Percentiles rank a stretch among this genome's conserved stretches.
These are phyloP conservation scores for Ophion ventricosus DNA, from an alignment of 2,888 invertebrate species.

Conservation along the genomic window DNA sequence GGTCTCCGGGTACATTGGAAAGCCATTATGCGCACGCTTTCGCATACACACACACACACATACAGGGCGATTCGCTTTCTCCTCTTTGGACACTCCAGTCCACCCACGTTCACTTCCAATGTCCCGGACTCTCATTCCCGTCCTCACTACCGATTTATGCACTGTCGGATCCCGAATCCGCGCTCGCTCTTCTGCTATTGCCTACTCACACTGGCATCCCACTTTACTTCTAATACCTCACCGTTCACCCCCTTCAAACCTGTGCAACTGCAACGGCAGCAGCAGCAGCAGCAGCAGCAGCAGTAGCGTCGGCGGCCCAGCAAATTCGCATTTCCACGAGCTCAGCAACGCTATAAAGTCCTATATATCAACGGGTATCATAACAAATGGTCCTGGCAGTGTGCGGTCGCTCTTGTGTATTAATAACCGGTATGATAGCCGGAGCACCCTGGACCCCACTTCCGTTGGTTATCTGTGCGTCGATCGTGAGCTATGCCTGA, in stretches of 20 bases:
- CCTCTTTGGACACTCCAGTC: slow-evolving; percentile 45
- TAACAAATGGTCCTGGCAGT: slow-evolving; percentile 59
- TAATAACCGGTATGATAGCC: slow-evolving; percentile 35
- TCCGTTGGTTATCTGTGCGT: slow-evolving; percentile 21
- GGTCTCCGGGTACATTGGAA: slow-evolving; percentile 76
- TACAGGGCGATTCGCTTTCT: slow-evolving; percentile 57
- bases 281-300: slow-evolving; percentile 48
- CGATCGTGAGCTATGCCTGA: slow-evolving; percentile 19
- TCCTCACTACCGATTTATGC: slow-evolving; percentile 59
- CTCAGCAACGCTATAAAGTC: slow-evolving; percentile 55
- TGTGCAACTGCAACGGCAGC: slow-evolving; percentile 42
- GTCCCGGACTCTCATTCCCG: slow-evolving; percentile 42
- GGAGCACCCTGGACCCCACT: slow-evolving; percentile 21
- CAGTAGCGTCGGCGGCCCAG: slow-evolving; percentile 22
- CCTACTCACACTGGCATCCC: slow-evolving; percentile 51
- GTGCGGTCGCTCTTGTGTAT: slow-evolving; percentile 39
- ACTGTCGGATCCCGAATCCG: slow-evolving; percentile 53
- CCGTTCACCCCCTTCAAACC: slow-evolving; percentile 45
- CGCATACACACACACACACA: slow-evolving; percentile 58
- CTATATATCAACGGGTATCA: slow-evolving; percentile 52
- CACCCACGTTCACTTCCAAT: slow-evolving; percentile 60
- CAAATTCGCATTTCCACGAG: slow-evolving; percentile 63
- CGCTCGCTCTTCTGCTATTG: slow-evolving; percentile 43
- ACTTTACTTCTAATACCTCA: slow-evolving; percentile 55
- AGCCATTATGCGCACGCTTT: slow-evolving; percentile 76